Base-by-base conservation (phyloP, 64 coral and sea anemone species). In the Anthopleura sola region DNA sequence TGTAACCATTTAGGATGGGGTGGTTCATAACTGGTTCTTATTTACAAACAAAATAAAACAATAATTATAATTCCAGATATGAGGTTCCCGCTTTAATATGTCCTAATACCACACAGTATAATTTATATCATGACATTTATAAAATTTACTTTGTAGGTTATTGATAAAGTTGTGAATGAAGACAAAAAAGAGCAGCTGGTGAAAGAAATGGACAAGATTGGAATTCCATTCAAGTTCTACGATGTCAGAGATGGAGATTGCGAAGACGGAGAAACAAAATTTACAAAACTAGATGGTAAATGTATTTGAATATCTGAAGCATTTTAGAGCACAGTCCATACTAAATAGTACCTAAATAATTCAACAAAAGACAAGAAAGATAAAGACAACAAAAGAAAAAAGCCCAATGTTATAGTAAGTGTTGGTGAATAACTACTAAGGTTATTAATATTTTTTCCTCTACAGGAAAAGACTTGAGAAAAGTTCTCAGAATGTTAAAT, bases 181-280 rank as follows among this genome's bases (percentile, higher is more conserved):
- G 34, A 75, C 68, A 75, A 13, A 75, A 75, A 75, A 75, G 34
- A 75, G 13, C 34, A 32, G 68, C 34, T 75, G 5, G 34, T 29
- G n/a, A 36, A 75, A 11, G 68, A 75, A 75, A 75, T 75, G 68
- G 68, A 75, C n/a, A 75, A 15, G 16, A 75, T 75, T 32, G 68
- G 68, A 14, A 36, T 75, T 28, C 68, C 68, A 31, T 75, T 75
- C 68, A 75, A 33, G 34, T 75, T 75, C 16, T 75, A 75, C 15
- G 68, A 74, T 75, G 68, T 75, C 13, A 56, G 54, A 56, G 54
- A 17, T 56, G 68, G 4, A 75, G 10, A 28, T 6, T 14, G 34
- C 29, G 68, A 24, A 24, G 68, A 36, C 16, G 34, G 68, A 32
- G 34, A 28, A 32, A 75, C 68, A 28, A 75, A 75, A 15, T 75